Evolutionary conservation across 1,140 invertebrate species (phyloP).

Genomic region (Macrocentrus cingulum): DNA sequence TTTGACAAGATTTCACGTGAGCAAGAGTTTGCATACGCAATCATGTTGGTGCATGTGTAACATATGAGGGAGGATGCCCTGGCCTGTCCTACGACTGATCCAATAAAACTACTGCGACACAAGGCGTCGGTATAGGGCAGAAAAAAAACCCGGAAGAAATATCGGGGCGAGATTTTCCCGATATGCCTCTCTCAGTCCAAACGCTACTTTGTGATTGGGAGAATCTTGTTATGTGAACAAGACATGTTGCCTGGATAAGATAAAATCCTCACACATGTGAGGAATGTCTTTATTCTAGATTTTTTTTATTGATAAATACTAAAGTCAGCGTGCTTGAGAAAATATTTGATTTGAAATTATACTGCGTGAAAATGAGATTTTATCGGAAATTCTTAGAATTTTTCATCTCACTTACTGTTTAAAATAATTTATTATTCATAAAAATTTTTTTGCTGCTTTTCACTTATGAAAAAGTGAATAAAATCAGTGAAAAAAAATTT

Average conservation of each 20-base stretch:
- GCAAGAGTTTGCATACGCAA: constrained; percentile 1
- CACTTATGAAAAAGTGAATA: too few species aligned
- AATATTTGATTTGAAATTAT: too few species aligned
- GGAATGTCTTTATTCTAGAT: background rate
- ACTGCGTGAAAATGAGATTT: background rate
- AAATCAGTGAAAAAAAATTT: too few species aligned
- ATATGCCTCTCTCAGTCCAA: background rate
- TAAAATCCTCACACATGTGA: background rate
- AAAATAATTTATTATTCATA: too few species aligned
- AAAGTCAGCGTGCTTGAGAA: too few species aligned
- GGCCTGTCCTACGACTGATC: constrained; percentile 22
- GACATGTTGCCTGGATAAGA: background rate
- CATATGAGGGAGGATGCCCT: background rate
- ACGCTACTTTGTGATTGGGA: constrained; percentile 13
- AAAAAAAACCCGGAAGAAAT: background rate
- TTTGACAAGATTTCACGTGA: constrained; percentile 5
- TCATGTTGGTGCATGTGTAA: background rate
- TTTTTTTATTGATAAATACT: too few species aligned
- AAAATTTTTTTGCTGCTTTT: too few species aligned
- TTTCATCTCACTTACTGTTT: too few species aligned
- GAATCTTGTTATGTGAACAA: constrained; percentile 20
- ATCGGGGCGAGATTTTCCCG: background rate
- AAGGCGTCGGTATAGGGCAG: background rate
- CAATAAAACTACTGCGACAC: constrained; percentile 24
- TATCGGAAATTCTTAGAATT: background rate